These are phyloP conservation scores for Cancer borealis DNA, from an alignment of 2,888 invertebrate species.

Conservation along the genomic window DNA sequence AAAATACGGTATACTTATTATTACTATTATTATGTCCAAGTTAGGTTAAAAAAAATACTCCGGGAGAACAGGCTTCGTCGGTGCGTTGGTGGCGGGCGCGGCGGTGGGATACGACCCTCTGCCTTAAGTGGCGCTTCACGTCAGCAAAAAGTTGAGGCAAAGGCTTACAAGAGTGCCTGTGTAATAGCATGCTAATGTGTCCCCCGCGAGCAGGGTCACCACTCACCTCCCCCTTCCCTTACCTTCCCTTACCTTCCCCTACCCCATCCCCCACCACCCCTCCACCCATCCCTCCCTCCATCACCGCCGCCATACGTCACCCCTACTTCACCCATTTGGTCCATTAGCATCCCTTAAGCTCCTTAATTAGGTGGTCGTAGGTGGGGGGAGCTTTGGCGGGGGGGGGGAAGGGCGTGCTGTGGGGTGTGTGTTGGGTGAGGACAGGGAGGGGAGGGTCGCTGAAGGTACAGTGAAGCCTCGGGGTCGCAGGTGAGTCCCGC, in stretches of 20 bases:
- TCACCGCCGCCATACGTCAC: slow-evolving; percentile 49
- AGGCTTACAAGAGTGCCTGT: slow-evolving; percentile 72
- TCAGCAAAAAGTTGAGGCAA: slow-evolving; percentile 72
- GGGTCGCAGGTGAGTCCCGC: slow-evolving; percentile 42
- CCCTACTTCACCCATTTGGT: slow-evolving; percentile 46
- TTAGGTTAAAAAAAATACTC: neutral
- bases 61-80: neutral
- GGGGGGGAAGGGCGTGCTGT: neutral
- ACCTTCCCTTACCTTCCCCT: neutral
- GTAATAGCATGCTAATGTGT: slow-evolving; percentile 73
- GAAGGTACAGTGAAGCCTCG: neutral
- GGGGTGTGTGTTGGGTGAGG: neutral
- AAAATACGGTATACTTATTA: neutral
- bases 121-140: slow-evolving; percentile 57
- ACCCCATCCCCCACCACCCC: neutral
- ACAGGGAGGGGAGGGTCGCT: neutral
- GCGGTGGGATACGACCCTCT: slow-evolving; percentile 56
- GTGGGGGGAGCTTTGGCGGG: neutral
- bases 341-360: slow-evolving; percentile 24
- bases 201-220: slow-evolving; percentile 64
- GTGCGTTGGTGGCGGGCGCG: neutral
- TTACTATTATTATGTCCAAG: neutral
- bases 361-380: slow-evolving; percentile 40
- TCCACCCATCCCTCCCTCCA: neutral
- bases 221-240: slow-evolving; percentile 36